Percentiles rank a stretch among this genome's conserved stretches.
These are phyloP conservation scores for Todus mexicanus DNA, from an alignment of 2,797 vertebrate genomes.

Conservation along the genomic window DNA sequence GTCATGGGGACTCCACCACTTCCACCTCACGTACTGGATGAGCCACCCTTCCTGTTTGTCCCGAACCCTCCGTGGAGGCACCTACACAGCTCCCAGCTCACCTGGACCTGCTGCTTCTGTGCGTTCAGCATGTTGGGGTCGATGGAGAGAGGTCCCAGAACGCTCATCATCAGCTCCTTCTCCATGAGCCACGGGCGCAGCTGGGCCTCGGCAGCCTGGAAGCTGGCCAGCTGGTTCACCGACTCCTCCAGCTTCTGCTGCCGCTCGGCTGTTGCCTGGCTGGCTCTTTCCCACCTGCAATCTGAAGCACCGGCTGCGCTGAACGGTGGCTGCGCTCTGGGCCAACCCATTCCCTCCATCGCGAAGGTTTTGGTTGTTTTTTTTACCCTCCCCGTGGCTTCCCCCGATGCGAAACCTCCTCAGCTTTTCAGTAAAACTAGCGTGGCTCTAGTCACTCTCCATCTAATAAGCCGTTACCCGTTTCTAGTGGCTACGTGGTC, in stretches of 20 bases:
- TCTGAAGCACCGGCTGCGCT: constrained; percentile 72
- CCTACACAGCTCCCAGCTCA: constrained; percentile 20
- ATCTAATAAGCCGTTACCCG: not conserved
- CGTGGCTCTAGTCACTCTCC: not conserved
- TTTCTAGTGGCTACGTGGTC: not conserved
- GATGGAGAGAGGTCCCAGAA: constrained; percentile 94
- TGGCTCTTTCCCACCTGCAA: constrained; percentile 87
- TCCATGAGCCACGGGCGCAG: constrained; percentile 94
- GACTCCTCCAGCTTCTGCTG: constrained; percentile 93
- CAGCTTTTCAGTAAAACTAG: not conserved
- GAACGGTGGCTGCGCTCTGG: not conserved
- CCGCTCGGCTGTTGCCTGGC: constrained; percentile 82
- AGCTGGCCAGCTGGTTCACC: constrained; percentile 87
- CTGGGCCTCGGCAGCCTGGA: constrained; percentile 87
- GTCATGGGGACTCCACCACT: not conserved
- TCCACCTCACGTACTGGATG: accelerated
- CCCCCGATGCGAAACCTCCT: not conserved
- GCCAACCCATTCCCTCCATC: not conserved
- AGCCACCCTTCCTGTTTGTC: accelerated
- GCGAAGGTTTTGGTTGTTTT: not conserved
- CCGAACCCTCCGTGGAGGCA: accelerated
- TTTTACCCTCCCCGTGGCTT: not conserved
- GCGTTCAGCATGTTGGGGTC: constrained; percentile 98
- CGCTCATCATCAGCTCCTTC: constrained; percentile 99
- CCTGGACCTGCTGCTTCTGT: constrained; percentile 97